Conservation (phyloP, 2,797 vertebrate species). For the Platalea minor region DNA sequence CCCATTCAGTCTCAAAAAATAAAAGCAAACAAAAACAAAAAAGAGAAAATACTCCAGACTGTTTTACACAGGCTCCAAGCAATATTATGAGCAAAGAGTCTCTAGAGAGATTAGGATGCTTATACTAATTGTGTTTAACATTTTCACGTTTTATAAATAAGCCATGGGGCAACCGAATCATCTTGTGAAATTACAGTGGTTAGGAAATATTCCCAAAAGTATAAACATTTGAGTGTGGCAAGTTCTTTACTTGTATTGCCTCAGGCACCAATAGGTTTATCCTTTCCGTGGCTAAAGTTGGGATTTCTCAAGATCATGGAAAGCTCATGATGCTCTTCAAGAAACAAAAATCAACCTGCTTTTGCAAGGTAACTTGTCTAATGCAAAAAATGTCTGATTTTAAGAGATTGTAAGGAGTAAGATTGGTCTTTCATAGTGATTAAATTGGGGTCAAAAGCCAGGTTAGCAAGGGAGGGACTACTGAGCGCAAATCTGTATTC, state of each 20-base stretch:
- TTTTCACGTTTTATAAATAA: conserved; percentile 25
- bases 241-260: background rate
- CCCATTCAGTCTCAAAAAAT: background rate
- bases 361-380: background rate
- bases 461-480: background rate
- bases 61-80: background rate
- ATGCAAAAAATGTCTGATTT: background rate
- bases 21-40: background rate
- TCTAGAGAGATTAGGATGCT: background rate
- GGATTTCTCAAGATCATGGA: background rate
- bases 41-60: background rate
- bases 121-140: conserved; percentile 46
- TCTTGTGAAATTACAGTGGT: background rate
- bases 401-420: background rate
- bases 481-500: background rate
- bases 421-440: background rate
- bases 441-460: background rate
- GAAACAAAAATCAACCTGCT: background rate
- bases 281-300: background rate
- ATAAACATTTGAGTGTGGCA: background rate
- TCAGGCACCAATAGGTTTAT: background rate
- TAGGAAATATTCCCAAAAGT: background rate
- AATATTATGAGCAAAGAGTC: background rate
- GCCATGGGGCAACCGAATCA: conserved; percentile 19
- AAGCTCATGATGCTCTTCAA: background rate